phyloP scores from a whole-genome alignment of 2,888 invertebrate genomes.

The Empis livida region DNA sequence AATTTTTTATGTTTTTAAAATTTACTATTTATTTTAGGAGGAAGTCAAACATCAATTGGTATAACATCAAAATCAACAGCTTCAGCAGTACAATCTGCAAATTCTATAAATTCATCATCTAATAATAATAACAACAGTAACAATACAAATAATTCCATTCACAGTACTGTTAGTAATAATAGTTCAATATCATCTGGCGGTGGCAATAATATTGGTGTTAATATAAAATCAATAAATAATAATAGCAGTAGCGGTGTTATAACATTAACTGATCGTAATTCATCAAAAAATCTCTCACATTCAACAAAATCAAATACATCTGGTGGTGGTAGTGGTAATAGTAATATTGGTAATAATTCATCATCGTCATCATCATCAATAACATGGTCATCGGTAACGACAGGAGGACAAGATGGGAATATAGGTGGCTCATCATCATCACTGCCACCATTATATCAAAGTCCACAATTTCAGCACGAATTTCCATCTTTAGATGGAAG shows the following conservation, averaged over 20 bases:
- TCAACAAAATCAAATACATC: not conserved
- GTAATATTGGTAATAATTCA: conserved; percentile 8
- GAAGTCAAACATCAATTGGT: conserved; percentile 11
- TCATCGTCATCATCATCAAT: conserved; percentile 38
- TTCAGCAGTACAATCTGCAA: conserved; percentile 16
- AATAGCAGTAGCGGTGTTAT: conserved; percentile 15
- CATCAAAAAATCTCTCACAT: not conserved
- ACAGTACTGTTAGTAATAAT: too few relatives aligned
- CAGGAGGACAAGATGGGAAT: conserved; percentile 24
- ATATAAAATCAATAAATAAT: conserved; percentile 16
- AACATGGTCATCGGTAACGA: conserved; percentile 50
- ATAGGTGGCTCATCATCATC: conserved; percentile 20
- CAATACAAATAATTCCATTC: conserved; percentile 9
- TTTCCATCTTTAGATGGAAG: conserved; percentile 68
- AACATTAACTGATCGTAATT: not conserved
- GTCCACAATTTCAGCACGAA: conserved; percentile 89
- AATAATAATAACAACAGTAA: conserved; percentile 15
- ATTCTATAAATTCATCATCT: conserved; percentile 13
- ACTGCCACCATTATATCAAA: conserved; percentile 58
- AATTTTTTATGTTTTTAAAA: too few relatives aligned
- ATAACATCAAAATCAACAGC: conserved; percentile 18
- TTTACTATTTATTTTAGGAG: too few relatives aligned
- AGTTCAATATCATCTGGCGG: too few relatives aligned
- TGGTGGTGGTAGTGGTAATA: not conserved
- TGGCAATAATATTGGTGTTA: conserved; percentile 12